Percentiles rank a stretch among this genome's conserved stretches.
Conservation (phyloP, 2,797 vertebrate species). For the Anabacerthia variegaticeps region DNA sequence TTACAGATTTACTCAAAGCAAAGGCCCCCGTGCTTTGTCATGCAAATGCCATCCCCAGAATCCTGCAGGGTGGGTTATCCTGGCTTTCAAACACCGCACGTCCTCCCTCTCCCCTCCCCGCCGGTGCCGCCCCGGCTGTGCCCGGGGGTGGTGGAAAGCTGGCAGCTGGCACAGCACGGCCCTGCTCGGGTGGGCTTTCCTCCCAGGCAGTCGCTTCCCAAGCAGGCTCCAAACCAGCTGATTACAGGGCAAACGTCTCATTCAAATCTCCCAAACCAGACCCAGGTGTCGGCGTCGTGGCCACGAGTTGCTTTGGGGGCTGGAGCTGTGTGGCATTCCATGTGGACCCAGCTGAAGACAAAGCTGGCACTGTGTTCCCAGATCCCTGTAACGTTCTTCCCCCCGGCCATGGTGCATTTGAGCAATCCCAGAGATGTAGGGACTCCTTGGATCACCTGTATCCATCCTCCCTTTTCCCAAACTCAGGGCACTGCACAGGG, state of each 20-base stretch:
- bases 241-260: background rate
- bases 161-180: background rate
- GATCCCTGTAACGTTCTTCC: accelerated
- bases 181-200: background rate
- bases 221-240: background rate
- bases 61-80: background rate
- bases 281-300: accelerated
- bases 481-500: accelerated
- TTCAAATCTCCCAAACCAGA: background rate
- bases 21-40: conserved; percentile 2
- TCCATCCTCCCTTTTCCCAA: background rate
- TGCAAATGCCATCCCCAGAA: background rate
- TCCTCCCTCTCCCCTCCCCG: background rate
- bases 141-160: background rate
- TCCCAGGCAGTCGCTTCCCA: background rate
- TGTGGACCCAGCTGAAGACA: accelerated
- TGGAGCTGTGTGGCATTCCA: accelerated
- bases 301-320: background rate
- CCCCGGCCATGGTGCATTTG: accelerated
- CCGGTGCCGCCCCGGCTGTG: conserved; percentile 16
- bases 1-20: conserved; percentile 32
- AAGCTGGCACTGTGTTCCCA: accelerated
- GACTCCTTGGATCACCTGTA: background rate
- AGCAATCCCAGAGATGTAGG: accelerated
- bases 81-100: background rate